Evolutionary conservation across 2,113 vertebrate species (phyloP), one percentile per base, ranked within the genome.

Genomic region (Mixornis gularis): DNA sequence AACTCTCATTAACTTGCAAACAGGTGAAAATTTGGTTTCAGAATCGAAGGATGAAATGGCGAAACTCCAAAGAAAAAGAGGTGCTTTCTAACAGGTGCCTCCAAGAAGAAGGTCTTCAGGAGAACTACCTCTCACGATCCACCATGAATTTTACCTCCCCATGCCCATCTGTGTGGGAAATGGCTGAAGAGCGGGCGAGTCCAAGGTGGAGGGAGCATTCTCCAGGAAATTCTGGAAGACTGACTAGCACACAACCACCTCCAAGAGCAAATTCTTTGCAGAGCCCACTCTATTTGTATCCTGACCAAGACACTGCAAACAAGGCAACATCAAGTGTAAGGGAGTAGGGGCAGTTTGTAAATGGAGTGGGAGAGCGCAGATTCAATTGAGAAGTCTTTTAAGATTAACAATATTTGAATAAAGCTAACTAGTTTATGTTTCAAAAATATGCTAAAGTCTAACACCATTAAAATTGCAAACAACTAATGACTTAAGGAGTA

Each of bases 11-110:
- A 87, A 96, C 82, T 96, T 97, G 62, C 82, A 68, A 94, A 96
- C 91, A 99, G 99, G 99, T 99, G 84, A 99, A 99, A 97, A 99
- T 99, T 94, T 99, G 99, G 99, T 99, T 99, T 96, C 99, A 99
- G 97, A 99, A 99, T 95, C 98, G 99, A 90, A 98, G 99, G 66
- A 99, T 99, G 99, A 99, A 99, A 93, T 99, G 99, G 99, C 98
- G 99, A 94, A 99, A 99, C 97, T 99, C 98, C 92, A 99, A 99
- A 97, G 99, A 99, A 97, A 99, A 98, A 94, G 98, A 99, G 97
- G 97, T 97, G 52, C 97, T 98, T 94, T 97, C 97, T 79, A 97
- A 94, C 83, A 96, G 92, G 30, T 97, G 96, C 89, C 49, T 97
- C 73, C 97, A 97, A 56, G 97, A 97, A 88, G 97, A 96, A 62